These are phyloP conservation scores for Danio kyathit DNA, from an alignment of 2,797 vertebrate genomes.

Conservation along the genomic window DNA sequence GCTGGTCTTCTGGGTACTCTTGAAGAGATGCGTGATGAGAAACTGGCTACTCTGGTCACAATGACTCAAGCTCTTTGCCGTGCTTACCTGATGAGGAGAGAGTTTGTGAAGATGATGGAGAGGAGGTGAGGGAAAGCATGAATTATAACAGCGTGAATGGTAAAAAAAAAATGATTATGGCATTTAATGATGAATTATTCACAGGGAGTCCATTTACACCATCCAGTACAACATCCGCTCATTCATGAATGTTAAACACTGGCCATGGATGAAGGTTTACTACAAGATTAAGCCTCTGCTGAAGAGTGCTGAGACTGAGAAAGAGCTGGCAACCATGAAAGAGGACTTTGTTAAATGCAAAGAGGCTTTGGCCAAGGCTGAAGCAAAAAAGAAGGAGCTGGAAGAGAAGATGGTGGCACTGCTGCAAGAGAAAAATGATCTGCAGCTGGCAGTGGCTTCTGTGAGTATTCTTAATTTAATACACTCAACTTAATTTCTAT, in stretches of 20 bases:
- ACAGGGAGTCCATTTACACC: slow-evolving; percentile 83
- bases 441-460: slow-evolving; percentile 87
- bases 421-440: slow-evolving; percentile 90
- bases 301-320: slow-evolving; percentile 89
- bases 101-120: slow-evolving; percentile 84
- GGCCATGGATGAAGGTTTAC: slow-evolving; percentile 95
- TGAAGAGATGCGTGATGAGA: slow-evolving; percentile 89
- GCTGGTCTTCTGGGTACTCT: slow-evolving; percentile 85
- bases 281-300: slow-evolving; percentile 94
- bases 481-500: neutral
- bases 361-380: slow-evolving; percentile 79
- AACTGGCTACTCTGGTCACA: slow-evolving; percentile 81
- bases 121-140: slow-evolving; percentile 71
- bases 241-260: slow-evolving; percentile 91
- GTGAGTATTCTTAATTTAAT: slow-evolving; percentile 71
- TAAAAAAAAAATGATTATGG: neutral
- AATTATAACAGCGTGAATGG: no score
- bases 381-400: slow-evolving; percentile 87
- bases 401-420: slow-evolving; percentile 90
- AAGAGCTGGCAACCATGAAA: slow-evolving; percentile 89
- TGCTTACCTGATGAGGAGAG: slow-evolving; percentile 82
- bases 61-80: slow-evolving; percentile 83
- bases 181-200: neutral
- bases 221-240: slow-evolving; percentile 89
- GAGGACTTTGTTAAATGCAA: slow-evolving; percentile 79